Evolutionary conservation across 2,797 vertebrate species (phyloP).

Genomic region (Erpetoichthys calabaricus): DNA sequence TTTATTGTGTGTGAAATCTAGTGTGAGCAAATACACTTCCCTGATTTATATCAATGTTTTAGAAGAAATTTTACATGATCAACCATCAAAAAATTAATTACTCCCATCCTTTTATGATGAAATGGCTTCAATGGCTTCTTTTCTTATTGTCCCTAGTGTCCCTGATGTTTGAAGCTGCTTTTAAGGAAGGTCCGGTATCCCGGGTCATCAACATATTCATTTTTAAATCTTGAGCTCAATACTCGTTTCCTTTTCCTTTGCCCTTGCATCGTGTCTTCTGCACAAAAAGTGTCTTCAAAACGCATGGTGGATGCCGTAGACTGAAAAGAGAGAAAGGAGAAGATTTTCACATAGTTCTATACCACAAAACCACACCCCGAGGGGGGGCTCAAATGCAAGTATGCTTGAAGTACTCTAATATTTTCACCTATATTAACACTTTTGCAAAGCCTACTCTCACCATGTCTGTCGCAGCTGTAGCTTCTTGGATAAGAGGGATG

Average conservation of each 20-base stretch:
- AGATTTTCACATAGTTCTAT: too few species aligned
- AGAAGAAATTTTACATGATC: conserved; percentile 9
- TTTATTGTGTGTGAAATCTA: too few species aligned
- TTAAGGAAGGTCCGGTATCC: conserved; percentile 68
- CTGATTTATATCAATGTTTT: conserved; percentile 39
- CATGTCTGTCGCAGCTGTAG: too few species aligned
- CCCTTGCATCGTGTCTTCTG: conserved; percentile 58
- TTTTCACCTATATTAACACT: too few species aligned
- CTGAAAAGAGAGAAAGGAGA: conserved; percentile 35
- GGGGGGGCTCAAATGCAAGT: too few species aligned
- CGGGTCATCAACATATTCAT: conserved; percentile 80
- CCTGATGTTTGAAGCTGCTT: conserved; percentile 69
- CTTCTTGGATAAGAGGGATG: too few species aligned
- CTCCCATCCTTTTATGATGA: conserved; percentile 9
- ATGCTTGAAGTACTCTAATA: too few species aligned
- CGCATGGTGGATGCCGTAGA: conserved; percentile 91
- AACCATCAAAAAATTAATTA: conserved; percentile 4
- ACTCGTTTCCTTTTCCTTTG: conserved; percentile 80
- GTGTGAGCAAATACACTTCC: conserved; percentile 32
- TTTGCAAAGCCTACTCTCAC: too few species aligned
- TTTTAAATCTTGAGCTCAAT: conserved; percentile 82
- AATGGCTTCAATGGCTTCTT: neutral
- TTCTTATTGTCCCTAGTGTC: conserved; percentile 57
- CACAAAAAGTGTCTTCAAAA: conserved; percentile 84
- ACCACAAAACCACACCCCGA: too few species aligned